Evolutionary conservation across 1,140 invertebrate species (phyloP).

Genomic region (Lycorma delicatula): DNA sequence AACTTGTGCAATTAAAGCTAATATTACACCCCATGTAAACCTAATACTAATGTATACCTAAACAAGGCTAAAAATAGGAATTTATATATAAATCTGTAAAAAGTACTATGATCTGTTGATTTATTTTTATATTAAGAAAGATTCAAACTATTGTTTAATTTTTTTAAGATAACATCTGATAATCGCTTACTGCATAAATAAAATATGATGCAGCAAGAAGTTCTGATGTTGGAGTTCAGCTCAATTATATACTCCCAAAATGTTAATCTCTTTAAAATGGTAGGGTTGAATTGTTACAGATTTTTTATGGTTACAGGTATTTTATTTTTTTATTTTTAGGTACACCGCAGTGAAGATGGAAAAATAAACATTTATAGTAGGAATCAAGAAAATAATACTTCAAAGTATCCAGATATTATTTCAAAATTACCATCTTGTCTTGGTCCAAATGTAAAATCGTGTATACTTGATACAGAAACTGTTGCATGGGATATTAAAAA

Average conservation of each 20-base stretch:
- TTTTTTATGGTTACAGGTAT: constrained; percentile 21
- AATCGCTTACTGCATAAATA: too few relatives aligned
- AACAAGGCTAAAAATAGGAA: too few relatives aligned
- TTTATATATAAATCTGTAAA: too few relatives aligned
- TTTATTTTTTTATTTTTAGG: too few relatives aligned
- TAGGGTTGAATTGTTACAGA: background rate
- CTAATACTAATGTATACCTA: too few relatives aligned
- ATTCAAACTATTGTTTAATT: too few relatives aligned
- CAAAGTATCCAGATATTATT: constrained; percentile 96
- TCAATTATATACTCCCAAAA: background rate
- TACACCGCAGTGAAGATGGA: constrained; percentile 62
- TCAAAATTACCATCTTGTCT: constrained; percentile 54
- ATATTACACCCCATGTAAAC: too few relatives aligned
- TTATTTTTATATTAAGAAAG: too few relatives aligned
- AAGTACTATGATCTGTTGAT: too few relatives aligned
- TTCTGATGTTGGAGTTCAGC: background rate
- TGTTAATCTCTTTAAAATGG: background rate
- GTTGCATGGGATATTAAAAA: constrained; percentile 92
- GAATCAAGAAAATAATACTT: constrained; percentile 97
- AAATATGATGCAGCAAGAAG: too few relatives aligned
- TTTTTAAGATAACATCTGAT: too few relatives aligned
- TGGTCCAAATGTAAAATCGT: constrained; percentile 59
- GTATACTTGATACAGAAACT: constrained; percentile 92
- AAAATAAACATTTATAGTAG: constrained; percentile 81
- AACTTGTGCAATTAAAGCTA: too few relatives aligned